phyloP scores from a whole-genome alignment of 2,888 invertebrate species.

The Syrphus vitripennis region DNA sequence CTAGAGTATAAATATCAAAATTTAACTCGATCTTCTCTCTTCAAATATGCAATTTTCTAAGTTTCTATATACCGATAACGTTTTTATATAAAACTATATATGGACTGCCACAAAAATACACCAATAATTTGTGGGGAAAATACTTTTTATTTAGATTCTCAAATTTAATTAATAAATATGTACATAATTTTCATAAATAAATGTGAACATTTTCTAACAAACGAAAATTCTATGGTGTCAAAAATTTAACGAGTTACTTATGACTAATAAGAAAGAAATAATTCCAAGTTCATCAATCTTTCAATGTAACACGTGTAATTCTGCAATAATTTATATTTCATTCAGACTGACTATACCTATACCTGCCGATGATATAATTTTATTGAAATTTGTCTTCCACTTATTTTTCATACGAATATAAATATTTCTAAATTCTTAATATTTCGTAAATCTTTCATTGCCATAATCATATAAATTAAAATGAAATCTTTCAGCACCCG shows the following conservation, averaged over 20 bases:
- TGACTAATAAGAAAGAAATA: neutral
- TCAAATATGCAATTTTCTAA: too few relatives aligned
- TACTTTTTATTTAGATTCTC: too few relatives aligned
- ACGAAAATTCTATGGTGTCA: neutral
- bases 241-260: neutral
- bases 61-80: too few relatives aligned
- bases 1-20: too few relatives aligned
- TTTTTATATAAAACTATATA: too few relatives aligned
- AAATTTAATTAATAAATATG: too few relatives aligned
- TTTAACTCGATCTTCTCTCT: too few relatives aligned
- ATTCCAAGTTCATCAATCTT: neutral
- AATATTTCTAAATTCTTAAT: conserved; percentile 57
- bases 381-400: neutral
- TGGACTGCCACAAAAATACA: too few relatives aligned
- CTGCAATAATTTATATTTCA: neutral
- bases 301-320: neutral
- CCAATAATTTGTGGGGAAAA: too few relatives aligned
- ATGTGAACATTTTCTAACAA: neutral
- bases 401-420: neutral
- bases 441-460: conserved; percentile 54
- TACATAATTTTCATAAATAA: too few relatives aligned
- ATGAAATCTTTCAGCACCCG: conserved; percentile 32
- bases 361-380: neutral
- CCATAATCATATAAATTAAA: conserved; percentile 30
- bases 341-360: neutral